Percentiles rank a stretch among this genome's conserved stretches.
Conservation (phyloP, 92 coral and sea anemone species). For the Epizoanthus scotinus region DNA sequence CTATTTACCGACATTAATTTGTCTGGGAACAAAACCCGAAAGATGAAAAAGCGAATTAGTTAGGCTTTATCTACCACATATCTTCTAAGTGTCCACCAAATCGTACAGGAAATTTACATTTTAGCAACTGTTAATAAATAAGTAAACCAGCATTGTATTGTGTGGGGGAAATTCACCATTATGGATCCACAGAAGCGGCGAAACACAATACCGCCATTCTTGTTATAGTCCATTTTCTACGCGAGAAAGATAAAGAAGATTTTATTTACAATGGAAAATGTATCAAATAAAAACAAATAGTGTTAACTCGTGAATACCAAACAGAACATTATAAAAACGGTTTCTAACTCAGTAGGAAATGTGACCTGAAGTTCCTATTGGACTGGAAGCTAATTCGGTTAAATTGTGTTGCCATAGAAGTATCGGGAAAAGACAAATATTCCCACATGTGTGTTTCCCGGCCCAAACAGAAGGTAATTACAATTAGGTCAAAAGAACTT, state of each 20-base stretch:
- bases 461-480: conserved; percentile 33
- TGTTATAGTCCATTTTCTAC: background rate
- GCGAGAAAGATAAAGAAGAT: background rate
- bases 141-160: conserved; percentile 22
- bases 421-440: conserved; percentile 30
- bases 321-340: background rate
- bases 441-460: conserved; percentile 9
- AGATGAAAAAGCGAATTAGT: background rate
- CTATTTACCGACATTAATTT: background rate
- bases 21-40: background rate
- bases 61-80: conserved; percentile 34
- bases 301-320: background rate
- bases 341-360: background rate
- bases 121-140: conserved; percentile 12
- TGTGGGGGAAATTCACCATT: conserved; percentile 9
- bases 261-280: too few species aligned
- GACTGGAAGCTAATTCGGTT: conserved; percentile 2
- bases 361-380: background rate
- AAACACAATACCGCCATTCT: conserved; percentile 9
- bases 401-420: conserved; percentile 6
- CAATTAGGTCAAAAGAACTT: conserved; percentile 20
- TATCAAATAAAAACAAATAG: too few species aligned
- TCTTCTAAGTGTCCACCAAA: conserved; percentile 12
- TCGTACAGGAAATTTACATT: conserved; percentile 36
- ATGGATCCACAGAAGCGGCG: background rate